These are phyloP conservation scores for Eristalinus aeneus DNA, from an alignment of 2,888 invertebrate genomes.

Conservation along the genomic window DNA sequence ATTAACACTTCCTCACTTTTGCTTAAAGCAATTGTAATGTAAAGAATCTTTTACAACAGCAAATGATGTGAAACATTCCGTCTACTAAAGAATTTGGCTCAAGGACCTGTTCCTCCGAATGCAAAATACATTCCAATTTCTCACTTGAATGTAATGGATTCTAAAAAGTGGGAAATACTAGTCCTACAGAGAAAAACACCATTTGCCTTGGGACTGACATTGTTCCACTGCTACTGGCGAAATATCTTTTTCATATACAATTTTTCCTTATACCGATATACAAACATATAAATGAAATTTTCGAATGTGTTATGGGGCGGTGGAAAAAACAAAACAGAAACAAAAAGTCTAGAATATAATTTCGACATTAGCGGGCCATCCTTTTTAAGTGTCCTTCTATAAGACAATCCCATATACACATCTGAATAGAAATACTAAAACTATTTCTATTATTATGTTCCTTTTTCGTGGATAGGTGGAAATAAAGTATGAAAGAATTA, in stretches of 20 bases:
- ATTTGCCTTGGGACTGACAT: constrained; percentile 67
- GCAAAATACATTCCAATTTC: constrained; percentile 67
- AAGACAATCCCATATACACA: neutral
- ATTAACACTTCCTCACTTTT: constrained; percentile 60
- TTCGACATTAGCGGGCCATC: constrained; percentile 12
- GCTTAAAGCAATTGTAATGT: constrained; percentile 61
- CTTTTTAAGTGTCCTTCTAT: constrained; percentile 38
- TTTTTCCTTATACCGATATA: constrained; percentile 29
- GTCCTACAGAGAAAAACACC: constrained; percentile 52
- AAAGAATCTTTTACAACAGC: constrained; percentile 56
- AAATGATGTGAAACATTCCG: constrained; percentile 66
- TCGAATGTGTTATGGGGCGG: constrained; percentile 39
- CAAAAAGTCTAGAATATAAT: constrained; percentile 28
- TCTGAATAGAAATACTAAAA: neutral
- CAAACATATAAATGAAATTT: constrained; percentile 27
- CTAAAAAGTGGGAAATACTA: constrained; percentile 65
- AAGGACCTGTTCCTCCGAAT: constrained; percentile 63
- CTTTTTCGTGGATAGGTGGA: neutral
- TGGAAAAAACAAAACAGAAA: constrained; percentile 20
- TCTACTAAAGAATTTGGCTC: constrained; percentile 65
- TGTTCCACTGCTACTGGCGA: constrained; percentile 65
- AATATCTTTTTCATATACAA: constrained; percentile 59
- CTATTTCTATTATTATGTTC: neutral
- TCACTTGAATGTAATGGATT: constrained; percentile 70
- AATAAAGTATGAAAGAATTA: constrained; percentile 4